Conservation (phyloP, 2,888 invertebrate species). For the Lepidonotus clava region DNA sequence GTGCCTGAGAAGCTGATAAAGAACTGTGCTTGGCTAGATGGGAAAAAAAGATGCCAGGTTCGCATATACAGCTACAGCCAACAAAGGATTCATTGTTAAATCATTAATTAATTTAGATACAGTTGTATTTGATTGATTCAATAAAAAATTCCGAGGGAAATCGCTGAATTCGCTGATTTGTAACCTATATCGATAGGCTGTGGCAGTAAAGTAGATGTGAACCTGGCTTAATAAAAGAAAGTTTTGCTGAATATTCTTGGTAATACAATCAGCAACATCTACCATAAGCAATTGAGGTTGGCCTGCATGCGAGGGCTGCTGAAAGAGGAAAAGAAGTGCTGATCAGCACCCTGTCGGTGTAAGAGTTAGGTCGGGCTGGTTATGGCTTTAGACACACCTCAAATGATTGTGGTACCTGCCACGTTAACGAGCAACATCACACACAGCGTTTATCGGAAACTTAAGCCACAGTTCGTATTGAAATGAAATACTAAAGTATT, state of each 20-base stretch:
- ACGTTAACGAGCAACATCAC: background rate
- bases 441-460: background rate
- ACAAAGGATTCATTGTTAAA: too few relatives aligned
- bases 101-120: too few relatives aligned
- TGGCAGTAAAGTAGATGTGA: background rate
- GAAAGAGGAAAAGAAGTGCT: conserved; percentile 42
- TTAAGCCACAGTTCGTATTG: too few relatives aligned
- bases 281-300: conserved; percentile 52
- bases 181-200: too few relatives aligned
- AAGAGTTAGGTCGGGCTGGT: background rate
- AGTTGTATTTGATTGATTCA: too few relatives aligned
- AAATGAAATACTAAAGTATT: too few relatives aligned
- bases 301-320: conserved; percentile 48
- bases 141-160: too few relatives aligned
- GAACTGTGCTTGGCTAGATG: too few relatives aligned
- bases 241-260: background rate
- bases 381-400: background rate
- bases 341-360: background rate
- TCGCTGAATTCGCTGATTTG: too few relatives aligned
- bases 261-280: conserved; percentile 15
- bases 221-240: background rate
- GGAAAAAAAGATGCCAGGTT: too few relatives aligned
- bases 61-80: too few relatives aligned
- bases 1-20: too few relatives aligned
- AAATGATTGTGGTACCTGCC: background rate